Evolutionary conservation across 2,113 vertebrate species (phyloP), one percentile per base, ranked within the genome.

Genomic region (Equus przewalskii): DNA sequence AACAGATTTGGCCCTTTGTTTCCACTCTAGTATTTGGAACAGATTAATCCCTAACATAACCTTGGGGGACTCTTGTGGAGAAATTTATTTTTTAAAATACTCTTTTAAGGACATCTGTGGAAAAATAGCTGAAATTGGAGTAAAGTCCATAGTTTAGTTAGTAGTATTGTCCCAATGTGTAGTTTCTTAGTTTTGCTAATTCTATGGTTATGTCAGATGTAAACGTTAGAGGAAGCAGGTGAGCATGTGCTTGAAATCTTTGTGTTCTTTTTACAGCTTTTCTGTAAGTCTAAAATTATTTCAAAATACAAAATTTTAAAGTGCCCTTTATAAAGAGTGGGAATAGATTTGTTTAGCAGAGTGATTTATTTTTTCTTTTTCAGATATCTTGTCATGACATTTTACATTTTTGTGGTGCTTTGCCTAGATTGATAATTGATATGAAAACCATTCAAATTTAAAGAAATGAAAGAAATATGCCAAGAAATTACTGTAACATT

Each of bases 361-460:
- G 86, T 44, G 46, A 54, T 73, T 30, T 83, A 4, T 51, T 83
- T 72, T 36, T 79, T 88, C 44, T 96, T 72, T 69, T 70, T 28
- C 26, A 64, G 30, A 56, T 94, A 90, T 56, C 30, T 41, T 64
- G 14, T 97, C 41, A 15, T 79, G 81, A 54, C 41, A 26, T 60
- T 88, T 92, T 94, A 86, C 2, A 22, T 81, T 94, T 96, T 89
- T 90, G 19, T 41, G 36, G 36, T 96, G 33, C 28, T 79, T 95
- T 78, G 76, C 30, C 26, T 51, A 83, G 83, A 91, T 33, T 91
- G 60, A 89, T 94, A 78, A 96, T 91, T 96, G 88, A 96, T 94
- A 56, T 92, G 65, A 82, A 94, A 92, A 89, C 84, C 81, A 36
- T 96, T 89, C 64, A 95, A 58, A 41, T 96, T 95, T 93, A 70